Evolutionary conservation across 2,797 vertebrate species (phyloP), one percentile per base, ranked within the genome.

Genomic region (Avahi laniger): DNA sequence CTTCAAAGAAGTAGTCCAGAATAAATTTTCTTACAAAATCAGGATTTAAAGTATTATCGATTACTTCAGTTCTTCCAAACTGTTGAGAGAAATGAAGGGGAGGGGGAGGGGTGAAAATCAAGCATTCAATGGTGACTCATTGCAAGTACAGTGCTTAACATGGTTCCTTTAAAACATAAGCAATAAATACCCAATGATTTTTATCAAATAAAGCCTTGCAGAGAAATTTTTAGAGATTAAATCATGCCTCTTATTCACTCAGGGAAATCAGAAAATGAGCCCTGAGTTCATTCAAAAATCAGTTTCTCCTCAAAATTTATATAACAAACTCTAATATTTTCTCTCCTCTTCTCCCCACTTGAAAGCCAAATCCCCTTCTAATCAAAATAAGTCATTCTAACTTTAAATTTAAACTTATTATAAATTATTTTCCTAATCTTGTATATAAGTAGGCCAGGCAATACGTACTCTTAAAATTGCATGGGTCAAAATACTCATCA

Each of bases 11-110:
- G 98, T 99, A 99, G 98, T 99, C 99, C 98, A 99, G 98, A 98
- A 99, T 99, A 98, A 99, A 99, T 98, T 99, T 99, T 97, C 99
- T 99, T 97, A 99, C 99, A 98, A 99, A 99, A 97, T 99, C 99
- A 54, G 99, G 99, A 97, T 99, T 99, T 97, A 99, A 98, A 26
- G 99, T 99, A 98, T 99, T 99, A 98, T 99, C 99, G 63, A 99
- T 99, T 95, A 99, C 99, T 98, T 99, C 99, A 61, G 99, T 99
- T 98, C 99, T 99, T 94, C 99, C 99, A 98, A 99, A 99, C 99
- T 99, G 97, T 92, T 46, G 67, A 92, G n/a, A 69, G 91, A 97
- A 98, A 59, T n/a, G 15, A 65, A 65, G 63, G 97, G 85, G 17
- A 94, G 30, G 43, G 9, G 43, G 9, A 86, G 48, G 63, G 35